Conservation (phyloP, 2,797 vertebrate genomes). For the Acrossocheilus fasciatus region DNA sequence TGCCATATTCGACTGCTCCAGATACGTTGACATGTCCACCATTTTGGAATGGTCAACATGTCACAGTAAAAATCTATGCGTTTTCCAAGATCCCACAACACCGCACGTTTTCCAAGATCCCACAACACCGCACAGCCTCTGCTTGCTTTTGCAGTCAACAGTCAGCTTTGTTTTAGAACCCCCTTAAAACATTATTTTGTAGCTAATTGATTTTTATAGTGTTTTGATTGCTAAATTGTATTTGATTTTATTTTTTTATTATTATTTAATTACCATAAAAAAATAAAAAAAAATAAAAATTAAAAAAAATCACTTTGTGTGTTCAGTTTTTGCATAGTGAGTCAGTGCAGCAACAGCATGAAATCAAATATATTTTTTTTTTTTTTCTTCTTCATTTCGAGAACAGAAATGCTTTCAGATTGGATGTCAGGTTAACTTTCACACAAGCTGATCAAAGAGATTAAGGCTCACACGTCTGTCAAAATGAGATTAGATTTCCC, state of each 20-base stretch:
- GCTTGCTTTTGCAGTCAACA: not conserved
- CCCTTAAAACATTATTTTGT: not conserved
- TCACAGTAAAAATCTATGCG: not conserved
- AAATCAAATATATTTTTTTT: not conserved
- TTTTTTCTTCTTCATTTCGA: not conserved
- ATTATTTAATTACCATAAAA: not conserved
- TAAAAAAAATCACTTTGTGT: not conserved
- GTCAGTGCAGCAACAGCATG: not conserved
- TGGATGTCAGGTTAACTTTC: constrained; percentile 51
- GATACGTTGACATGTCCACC: too few relatives aligned
- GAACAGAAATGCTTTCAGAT: constrained; percentile 39
- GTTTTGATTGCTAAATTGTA: not conserved
- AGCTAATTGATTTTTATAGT: not conserved
- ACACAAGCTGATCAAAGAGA: constrained; percentile 48
- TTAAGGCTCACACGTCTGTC: constrained; percentile 52
- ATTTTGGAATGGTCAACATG: not conserved
- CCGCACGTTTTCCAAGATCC: not conserved
- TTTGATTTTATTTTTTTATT: too few relatives aligned
- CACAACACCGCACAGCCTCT: not conserved
- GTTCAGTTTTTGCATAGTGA: not conserved
- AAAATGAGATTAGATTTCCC: constrained; percentile 54
- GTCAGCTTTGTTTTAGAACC: too few relatives aligned
- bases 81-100: not conserved
- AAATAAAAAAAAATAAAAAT: not conserved
- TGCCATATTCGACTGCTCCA: too few relatives aligned